Conservation (phyloP, 2,113 vertebrate species). For the Gambusia affinis region DNA sequence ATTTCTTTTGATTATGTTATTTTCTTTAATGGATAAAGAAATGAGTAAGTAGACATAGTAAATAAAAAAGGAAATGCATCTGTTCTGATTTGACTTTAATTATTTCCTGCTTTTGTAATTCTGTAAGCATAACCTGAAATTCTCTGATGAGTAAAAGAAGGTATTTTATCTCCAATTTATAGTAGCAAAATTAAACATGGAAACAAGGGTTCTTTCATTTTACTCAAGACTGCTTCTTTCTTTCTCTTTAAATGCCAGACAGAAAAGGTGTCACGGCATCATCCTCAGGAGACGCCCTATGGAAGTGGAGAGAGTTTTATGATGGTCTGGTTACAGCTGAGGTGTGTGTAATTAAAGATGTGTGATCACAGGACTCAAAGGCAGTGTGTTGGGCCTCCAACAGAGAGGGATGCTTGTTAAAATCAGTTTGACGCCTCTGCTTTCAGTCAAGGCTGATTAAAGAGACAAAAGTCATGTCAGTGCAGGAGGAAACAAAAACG, state of each 20-base stretch:
- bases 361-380: slow-evolving; percentile 42
- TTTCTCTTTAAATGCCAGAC: neutral
- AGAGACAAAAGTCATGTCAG: slow-evolving; percentile 27
- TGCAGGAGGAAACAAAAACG: slow-evolving; percentile 10
- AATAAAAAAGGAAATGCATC: too few species aligned
- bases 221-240: slow-evolving; percentile 8
- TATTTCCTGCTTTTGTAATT: neutral
- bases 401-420: slow-evolving; percentile 49
- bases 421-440: slow-evolving; percentile 14
- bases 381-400: slow-evolving; percentile 7
- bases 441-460: slow-evolving; percentile 37
- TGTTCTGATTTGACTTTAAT: too few species aligned
- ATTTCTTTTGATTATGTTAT: too few species aligned
- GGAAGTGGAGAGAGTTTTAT: slow-evolving; percentile 25
- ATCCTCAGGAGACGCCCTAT: slow-evolving; percentile 18
- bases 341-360: slow-evolving; percentile 42
- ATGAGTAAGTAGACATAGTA: too few species aligned
- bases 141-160: neutral
- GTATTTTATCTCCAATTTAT: slow-evolving; percentile 5
- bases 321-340: slow-evolving; percentile 26
- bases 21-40: too few species aligned
- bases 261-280: slow-evolving; percentile 22
- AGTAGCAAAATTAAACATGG: slow-evolving; percentile 7
- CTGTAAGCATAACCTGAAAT: too few species aligned
- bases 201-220: slow-evolving; percentile 23